Evolutionary conservation across 1,140 invertebrate genomes (phyloP).

Genomic region (Caenorhabditis remanei): DNA sequence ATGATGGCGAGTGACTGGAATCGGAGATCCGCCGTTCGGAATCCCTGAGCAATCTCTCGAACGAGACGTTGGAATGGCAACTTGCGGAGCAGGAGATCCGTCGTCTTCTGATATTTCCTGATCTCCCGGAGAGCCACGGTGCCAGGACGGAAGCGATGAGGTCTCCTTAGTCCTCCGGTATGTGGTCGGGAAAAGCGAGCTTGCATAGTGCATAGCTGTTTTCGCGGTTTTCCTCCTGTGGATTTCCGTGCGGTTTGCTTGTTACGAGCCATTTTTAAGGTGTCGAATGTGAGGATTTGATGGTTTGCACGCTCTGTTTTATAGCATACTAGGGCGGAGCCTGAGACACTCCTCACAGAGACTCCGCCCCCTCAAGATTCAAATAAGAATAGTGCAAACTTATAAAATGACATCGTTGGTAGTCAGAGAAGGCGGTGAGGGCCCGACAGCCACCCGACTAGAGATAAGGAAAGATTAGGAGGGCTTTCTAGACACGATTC

Average conservation of each 20-base stretch:
- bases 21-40: conserved; percentile 84
- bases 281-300: too few species aligned
- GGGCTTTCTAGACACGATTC: too few species aligned
- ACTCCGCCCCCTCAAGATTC: too few species aligned
- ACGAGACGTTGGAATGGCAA: conserved; percentile 79
- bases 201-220: conserved; percentile 88
- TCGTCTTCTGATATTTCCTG: conserved; percentile 82
- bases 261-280: conserved; percentile 84
- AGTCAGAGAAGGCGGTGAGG: too few species aligned
- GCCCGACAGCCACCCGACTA: too few species aligned
- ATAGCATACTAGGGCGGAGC: too few species aligned
- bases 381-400: too few species aligned
- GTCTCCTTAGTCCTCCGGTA: conserved; percentile 85
- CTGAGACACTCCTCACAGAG: too few species aligned
- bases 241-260: conserved; percentile 88
- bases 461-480: too few species aligned
- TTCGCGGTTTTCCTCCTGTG: conserved; percentile 87
- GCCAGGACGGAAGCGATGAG: conserved; percentile 80
- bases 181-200: conserved; percentile 84
- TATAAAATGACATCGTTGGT: too few species aligned
- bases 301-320: too few species aligned
- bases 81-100: conserved; percentile 83
- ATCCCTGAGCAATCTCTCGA: conserved; percentile 85
- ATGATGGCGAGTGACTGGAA: conserved; percentile 87
- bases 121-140: conserved; percentile 71